These are phyloP conservation scores for Eupithecia tripunctaria DNA, from an alignment of 2,888 invertebrate genomes.

Conservation along the genomic window DNA sequence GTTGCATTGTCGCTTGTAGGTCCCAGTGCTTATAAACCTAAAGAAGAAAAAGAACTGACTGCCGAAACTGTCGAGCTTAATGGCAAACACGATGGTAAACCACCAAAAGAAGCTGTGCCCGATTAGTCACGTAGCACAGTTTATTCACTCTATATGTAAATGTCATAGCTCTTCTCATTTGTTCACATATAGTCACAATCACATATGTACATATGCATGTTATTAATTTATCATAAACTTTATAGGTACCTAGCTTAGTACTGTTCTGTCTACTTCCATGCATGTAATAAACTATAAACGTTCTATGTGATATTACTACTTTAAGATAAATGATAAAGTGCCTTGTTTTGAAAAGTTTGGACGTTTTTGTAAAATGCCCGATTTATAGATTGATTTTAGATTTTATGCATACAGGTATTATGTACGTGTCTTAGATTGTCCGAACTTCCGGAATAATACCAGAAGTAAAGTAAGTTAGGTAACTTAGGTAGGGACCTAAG, in stretches of 20 bases:
- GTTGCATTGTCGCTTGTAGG: conserved; percentile 90
- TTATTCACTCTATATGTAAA: neutral
- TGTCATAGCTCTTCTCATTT: neutral
- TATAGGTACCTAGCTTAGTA: neutral
- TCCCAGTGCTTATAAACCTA: conserved; percentile 80
- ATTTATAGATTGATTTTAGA: neutral
- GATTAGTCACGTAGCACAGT: neutral
- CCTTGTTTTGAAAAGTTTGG: neutral
- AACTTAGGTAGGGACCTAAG: too few relatives aligned
- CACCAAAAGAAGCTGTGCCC: conserved; percentile 10
- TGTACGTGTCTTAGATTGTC: neutral
- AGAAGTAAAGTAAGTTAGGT: too few relatives aligned
- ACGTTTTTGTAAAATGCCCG: neutral
- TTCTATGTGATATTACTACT: neutral
- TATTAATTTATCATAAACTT: neutral
- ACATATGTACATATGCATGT: too few relatives aligned
- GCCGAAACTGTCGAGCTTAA: conserved; percentile 70
- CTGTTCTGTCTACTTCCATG: neutral
- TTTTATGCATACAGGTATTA: neutral
- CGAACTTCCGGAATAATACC: neutral
- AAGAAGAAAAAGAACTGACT: conserved; percentile 50
- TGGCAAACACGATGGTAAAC: conserved; percentile 58
- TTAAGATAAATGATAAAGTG: neutral
- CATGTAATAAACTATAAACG: neutral
- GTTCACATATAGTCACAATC: neutral